Conservation (phyloP, 92 coral and sea anemone species). For the Palythoa grandiflora region DNA sequence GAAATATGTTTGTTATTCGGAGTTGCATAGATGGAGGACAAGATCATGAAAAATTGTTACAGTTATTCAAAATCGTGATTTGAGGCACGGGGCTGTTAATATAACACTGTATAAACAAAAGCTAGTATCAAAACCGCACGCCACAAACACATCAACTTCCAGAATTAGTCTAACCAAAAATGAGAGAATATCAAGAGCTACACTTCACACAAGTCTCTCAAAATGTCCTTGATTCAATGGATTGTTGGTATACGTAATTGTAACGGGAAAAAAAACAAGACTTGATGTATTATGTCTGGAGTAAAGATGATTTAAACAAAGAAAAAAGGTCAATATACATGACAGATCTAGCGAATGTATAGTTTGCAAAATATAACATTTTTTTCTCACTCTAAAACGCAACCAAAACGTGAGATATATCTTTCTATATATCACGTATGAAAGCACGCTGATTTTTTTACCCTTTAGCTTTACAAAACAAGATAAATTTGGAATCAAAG, state of each 20-base stretch:
- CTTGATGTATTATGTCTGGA: background rate
- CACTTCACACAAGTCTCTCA: slow-evolving; percentile 1
- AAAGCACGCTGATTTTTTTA: background rate
- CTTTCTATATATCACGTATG: background rate
- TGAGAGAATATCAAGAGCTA: slow-evolving; percentile 6
- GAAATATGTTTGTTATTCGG: background rate
- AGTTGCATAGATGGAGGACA: background rate
- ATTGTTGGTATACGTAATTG: background rate
- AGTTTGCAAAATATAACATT: background rate
- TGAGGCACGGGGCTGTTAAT: background rate
- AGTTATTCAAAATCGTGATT: background rate
- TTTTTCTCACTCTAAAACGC: background rate
- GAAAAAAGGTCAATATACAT: background rate
- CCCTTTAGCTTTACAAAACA: background rate
- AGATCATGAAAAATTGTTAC: background rate
- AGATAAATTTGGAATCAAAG: slow-evolving; percentile 7
- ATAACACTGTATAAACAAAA: slow-evolving; percentile 30
- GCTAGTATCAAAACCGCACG: slow-evolving; percentile 26
- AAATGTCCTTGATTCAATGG: slow-evolving; percentile 9
- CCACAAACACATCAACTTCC: slow-evolving; percentile 37
- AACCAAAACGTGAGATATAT: background rate
- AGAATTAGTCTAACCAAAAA: slow-evolving; percentile 32
- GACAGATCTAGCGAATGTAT: background rate
- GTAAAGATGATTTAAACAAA: background rate
- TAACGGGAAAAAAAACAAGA: background rate